phyloP scores from a whole-genome alignment of 1,140 invertebrate genomes.

The Macrosteles quadrilineatus region DNA sequence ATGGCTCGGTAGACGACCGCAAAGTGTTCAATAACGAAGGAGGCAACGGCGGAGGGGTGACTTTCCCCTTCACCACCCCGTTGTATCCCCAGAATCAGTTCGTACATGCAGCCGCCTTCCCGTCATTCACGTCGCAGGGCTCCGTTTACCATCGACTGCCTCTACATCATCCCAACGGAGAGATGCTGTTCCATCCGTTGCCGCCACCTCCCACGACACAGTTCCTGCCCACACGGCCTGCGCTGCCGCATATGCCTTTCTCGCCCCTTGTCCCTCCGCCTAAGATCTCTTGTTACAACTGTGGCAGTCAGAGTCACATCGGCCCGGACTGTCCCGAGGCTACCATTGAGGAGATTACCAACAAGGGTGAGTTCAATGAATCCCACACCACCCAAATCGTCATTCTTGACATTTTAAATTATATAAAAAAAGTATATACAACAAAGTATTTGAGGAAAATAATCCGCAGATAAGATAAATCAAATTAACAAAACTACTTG shows the following conservation, averaged over 20 bases:
- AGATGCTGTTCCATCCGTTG: conserved; percentile 36
- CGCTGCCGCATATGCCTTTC: conserved; percentile 55
- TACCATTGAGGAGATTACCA: conserved; percentile 87
- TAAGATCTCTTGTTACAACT: conserved; percentile 66
- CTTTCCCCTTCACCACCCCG: conserved; percentile 27
- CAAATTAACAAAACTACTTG: background rate
- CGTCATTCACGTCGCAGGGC: background rate
- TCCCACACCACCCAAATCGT: background rate
- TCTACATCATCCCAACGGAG: conserved; percentile 35
- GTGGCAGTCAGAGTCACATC: conserved; percentile 70
- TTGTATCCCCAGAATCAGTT: conserved; percentile 24
- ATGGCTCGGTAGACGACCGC: conserved; percentile 28
- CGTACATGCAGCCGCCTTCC: conserved; percentile 27
- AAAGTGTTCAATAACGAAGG: conserved; percentile 29
- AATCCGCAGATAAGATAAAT: background rate
- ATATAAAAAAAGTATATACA: background rate
- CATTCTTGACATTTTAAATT: background rate
- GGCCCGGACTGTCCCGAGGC: conserved; percentile 81
- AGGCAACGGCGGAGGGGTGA: conserved; percentile 11
- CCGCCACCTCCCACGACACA: conserved; percentile 35
- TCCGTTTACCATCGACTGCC: conserved; percentile 17
- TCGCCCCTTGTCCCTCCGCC: conserved; percentile 50
- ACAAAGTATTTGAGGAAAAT: background rate
- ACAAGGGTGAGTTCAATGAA: conserved; percentile 51
- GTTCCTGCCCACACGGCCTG: conserved; percentile 51